Evolutionary conservation across 2,797 vertebrate genomes (phyloP).

Genomic region (Hylomyscus alleni): DNA sequence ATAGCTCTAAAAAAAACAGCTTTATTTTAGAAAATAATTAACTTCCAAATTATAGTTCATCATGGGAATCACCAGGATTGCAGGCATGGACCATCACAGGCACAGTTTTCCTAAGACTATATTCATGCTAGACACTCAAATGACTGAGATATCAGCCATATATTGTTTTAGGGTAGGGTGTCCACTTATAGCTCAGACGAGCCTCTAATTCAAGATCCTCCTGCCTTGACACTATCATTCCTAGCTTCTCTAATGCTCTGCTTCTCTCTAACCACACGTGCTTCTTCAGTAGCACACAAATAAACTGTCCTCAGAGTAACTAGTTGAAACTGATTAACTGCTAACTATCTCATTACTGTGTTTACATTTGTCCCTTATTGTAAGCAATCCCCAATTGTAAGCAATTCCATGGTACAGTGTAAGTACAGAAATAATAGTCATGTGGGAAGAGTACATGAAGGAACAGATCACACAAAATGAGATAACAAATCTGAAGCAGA

Average conservation of each 20-base stretch:
- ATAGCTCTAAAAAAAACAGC: constrained; percentile 57
- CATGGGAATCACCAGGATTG: background rate
- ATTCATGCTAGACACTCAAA: background rate
- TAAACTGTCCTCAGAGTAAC: constrained; percentile 14
- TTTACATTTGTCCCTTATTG: constrained; percentile 39
- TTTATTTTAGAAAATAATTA: constrained; percentile 44
- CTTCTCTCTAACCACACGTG: background rate
- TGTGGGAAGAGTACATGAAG: background rate
- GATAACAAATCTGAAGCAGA: background rate
- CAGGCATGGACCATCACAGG: background rate
- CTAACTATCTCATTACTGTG: background rate
- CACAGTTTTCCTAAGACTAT: background rate
- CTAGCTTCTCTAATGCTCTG: constrained; percentile 1
- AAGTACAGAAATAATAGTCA: constrained; percentile 34
- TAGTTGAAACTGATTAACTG: constrained; percentile 15
- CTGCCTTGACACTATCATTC: background rate
- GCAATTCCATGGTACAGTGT: background rate
- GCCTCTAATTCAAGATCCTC: background rate
- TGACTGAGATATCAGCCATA: background rate
- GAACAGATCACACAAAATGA: constrained; percentile 2
- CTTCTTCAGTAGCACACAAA: constrained; percentile 52
- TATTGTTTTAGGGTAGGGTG: background rate
- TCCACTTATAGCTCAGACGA: background rate
- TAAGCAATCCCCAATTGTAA: constrained; percentile 57
- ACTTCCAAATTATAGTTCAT: background rate